Percentiles rank a stretch among this genome's conserved stretches.
phyloP scores from a whole-genome alignment of 23 tunicate species.

The Trididemnum clinides region DNA sequence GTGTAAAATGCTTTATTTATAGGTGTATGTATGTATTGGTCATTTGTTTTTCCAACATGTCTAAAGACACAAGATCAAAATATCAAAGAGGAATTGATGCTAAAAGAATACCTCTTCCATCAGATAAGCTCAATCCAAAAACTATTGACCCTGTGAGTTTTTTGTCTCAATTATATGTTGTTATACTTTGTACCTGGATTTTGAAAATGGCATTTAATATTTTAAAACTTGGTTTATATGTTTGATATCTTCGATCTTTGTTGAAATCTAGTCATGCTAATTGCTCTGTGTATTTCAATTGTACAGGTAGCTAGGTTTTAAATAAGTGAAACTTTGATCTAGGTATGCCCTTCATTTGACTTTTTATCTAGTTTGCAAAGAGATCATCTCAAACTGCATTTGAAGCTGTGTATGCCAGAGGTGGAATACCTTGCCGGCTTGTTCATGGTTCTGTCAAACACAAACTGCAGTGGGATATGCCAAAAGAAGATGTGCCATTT shows the following conservation, averaged over 20 bases:
- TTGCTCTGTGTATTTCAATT: too few species aligned
- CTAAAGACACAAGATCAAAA: too few species aligned
- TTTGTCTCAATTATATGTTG: too few species aligned
- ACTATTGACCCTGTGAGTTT: conserved; percentile 58
- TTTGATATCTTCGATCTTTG: not conserved
- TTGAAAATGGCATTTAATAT: too few species aligned
- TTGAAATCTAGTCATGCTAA: not conserved
- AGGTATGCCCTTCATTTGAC: not conserved
- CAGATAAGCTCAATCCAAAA: conserved; percentile 57
- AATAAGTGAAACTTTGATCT: too few species aligned
- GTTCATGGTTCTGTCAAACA: conserved; percentile 74
- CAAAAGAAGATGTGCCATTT: conserved; percentile 47
- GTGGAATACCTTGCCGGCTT: conserved; percentile 66
- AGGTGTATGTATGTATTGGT: too few species aligned
- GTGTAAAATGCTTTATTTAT: too few species aligned
- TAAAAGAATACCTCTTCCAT: conserved; percentile 50
- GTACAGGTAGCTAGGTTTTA: too few species aligned
- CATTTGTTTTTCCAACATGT: too few species aligned
- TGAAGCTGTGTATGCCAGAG: conserved; percentile 62
- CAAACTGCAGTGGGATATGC: conserved; percentile 58
- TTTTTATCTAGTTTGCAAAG: conserved; percentile 31
- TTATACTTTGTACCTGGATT: too few species aligned
- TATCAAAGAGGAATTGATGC: too few species aligned
- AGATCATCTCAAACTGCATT: conserved; percentile 51
- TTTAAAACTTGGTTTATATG: too few species aligned